Evolutionary conservation across 2,797 vertebrate species (phyloP).

Genomic region (Paramormyrops hopkinsi): DNA sequence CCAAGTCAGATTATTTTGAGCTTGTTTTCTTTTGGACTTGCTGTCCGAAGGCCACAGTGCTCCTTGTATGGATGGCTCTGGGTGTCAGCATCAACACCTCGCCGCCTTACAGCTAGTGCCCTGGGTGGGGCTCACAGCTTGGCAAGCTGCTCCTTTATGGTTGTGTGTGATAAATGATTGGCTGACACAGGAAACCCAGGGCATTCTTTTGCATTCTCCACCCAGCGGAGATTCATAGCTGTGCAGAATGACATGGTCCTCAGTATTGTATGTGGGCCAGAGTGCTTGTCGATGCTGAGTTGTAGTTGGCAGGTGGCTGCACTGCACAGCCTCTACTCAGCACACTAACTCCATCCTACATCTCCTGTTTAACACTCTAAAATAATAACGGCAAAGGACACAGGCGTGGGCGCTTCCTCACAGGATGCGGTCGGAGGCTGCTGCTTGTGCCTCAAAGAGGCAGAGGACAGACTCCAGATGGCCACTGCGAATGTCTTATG

Average conservation of each 20-base stretch:
- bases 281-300: background rate
- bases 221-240: background rate
- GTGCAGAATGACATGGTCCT: background rate
- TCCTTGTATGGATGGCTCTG: no score
- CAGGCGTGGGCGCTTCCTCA: background rate
- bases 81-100: background rate
- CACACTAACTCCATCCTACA: background rate
- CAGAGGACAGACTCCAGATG: background rate
- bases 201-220: background rate
- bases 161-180: background rate
- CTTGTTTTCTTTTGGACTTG: background rate
- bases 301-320: background rate
- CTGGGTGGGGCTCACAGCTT: background rate
- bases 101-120: background rate
- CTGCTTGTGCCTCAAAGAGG: background rate
- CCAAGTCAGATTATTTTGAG: background rate
- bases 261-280: background rate
- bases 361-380: background rate
- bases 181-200: background rate
- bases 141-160: background rate
- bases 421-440: background rate
- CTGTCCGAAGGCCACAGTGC: background rate
- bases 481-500: background rate
- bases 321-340: background rate
- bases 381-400: background rate